These are phyloP conservation scores for Azorinus chamasolen DNA, from an alignment of 2,888 invertebrate genomes.

Conservation along the genomic window DNA sequence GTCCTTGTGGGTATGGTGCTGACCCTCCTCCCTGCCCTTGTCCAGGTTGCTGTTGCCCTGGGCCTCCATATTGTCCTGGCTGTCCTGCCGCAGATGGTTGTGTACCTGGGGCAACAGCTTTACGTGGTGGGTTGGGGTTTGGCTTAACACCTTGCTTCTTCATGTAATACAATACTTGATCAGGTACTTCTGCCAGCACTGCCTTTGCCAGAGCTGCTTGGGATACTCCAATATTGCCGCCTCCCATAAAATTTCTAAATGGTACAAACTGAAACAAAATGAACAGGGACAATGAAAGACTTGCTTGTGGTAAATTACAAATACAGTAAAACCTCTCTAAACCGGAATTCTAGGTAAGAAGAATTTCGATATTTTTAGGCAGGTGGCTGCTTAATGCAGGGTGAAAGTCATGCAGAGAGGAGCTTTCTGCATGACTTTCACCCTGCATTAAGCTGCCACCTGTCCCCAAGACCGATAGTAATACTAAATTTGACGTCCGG, in stretches of 20 bases:
- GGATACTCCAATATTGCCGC: conserved; percentile 59
- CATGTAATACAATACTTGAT: conserved; percentile 88
- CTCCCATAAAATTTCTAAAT: conserved; percentile 81
- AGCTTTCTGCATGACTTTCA: no score
- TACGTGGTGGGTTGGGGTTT: conserved; percentile 69
- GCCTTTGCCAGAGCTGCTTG: conserved; percentile 87
- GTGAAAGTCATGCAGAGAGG: no score
- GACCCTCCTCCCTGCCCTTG: neutral
- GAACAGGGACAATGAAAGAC: neutral
- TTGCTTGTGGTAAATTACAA: no score
- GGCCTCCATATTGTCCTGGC: conserved; percentile 6
- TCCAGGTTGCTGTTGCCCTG: conserved; percentile 11
- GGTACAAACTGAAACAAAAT: conserved; percentile 77
- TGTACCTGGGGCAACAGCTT: neutral
- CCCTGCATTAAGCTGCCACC: no score
- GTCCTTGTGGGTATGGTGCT: conserved; percentile 10
- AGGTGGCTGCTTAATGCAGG: no score
- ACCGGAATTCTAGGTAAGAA: no score
- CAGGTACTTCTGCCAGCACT: conserved; percentile 85
- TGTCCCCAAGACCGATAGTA: no score
- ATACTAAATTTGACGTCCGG: no score
- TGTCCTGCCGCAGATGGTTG: conserved; percentile 8
- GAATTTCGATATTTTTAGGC: no score
- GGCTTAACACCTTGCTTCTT: conserved; percentile 81
- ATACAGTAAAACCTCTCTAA: no score